phyloP scores from a whole-genome alignment of 2,888 invertebrate genomes.

The Nomada lathburiana region DNA sequence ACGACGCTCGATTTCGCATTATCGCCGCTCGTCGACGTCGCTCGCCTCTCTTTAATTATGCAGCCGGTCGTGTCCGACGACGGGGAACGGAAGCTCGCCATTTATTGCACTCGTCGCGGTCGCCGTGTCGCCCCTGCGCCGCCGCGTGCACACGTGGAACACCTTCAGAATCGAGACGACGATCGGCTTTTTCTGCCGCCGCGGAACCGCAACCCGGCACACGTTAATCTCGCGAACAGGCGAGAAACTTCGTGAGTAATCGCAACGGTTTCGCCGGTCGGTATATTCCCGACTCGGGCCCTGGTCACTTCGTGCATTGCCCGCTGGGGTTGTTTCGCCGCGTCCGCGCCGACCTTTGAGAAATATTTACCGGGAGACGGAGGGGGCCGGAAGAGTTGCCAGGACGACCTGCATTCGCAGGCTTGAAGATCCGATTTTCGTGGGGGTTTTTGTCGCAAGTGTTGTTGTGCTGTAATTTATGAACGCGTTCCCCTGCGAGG shows the following conservation, averaged over 20 bases:
- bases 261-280: neutral
- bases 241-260: conserved; percentile 20
- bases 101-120: conserved; percentile 69
- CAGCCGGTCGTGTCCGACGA: conserved; percentile 57
- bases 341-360: neutral
- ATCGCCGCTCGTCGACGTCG: conserved; percentile 74
- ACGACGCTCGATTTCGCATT: conserved; percentile 75
- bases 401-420: no score
- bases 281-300: neutral
- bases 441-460: no score
- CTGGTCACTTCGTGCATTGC: neutral
- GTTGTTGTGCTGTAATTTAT: no score
- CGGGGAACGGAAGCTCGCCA: conserved; percentile 61
- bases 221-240: conserved; percentile 35
- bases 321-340: neutral
- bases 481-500: no score
- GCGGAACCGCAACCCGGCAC: neutral
- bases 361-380: neutral
- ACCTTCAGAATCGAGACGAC: conserved; percentile 52
- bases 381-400: no score
- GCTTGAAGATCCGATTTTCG: no score
- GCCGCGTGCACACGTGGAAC: conserved; percentile 15
- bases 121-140: conserved; percentile 27
- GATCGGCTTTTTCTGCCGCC: conserved; percentile 33
- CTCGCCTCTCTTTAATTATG: conserved; percentile 77